Percentiles rank a stretch among this genome's conserved stretches.
phyloP scores from a whole-genome alignment of 2,113 vertebrate species.

The Limnothrissa miodon region DNA sequence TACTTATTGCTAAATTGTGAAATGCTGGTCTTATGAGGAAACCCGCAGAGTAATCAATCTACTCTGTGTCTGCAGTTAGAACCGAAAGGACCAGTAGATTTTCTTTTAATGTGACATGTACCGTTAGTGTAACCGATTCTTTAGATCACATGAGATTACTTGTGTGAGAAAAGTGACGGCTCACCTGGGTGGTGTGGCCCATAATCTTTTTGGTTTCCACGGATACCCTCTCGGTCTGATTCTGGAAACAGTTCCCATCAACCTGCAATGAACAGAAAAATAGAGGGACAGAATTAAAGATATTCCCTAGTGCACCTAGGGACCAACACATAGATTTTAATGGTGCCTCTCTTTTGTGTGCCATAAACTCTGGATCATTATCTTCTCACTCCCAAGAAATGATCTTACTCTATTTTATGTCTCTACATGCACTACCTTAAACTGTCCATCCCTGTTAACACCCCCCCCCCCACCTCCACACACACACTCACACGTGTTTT shows the following conservation, averaged over 20 bases:
- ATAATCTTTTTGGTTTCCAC: conserved; percentile 60
- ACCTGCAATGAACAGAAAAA: conserved; percentile 49
- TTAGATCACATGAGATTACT: not conserved
- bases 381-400: conserved; percentile 14
- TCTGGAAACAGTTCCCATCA: conserved; percentile 64
- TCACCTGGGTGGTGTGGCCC: conserved; percentile 64
- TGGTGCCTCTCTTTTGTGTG: conserved; percentile 6
- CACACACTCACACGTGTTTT: not conserved
- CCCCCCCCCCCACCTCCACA: not conserved
- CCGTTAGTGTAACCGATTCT: not conserved
- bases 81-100: not conserved
- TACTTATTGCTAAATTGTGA: conserved; percentile 1
- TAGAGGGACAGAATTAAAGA: not conserved
- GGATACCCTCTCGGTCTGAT: conserved; percentile 64
- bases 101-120: not conserved
- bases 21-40: not conserved
- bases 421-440: not conserved
- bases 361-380: conserved; percentile 18
- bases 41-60: not conserved
- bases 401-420: not conserved
- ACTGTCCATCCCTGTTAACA: not conserved
- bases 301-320: not conserved
- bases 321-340: conserved; percentile 7
- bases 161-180: not conserved
- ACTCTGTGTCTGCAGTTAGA: not conserved